These are phyloP conservation scores for Holcopasites calliopsidis DNA, from an alignment of 1,140 invertebrate species.

Conservation along the genomic window DNA sequence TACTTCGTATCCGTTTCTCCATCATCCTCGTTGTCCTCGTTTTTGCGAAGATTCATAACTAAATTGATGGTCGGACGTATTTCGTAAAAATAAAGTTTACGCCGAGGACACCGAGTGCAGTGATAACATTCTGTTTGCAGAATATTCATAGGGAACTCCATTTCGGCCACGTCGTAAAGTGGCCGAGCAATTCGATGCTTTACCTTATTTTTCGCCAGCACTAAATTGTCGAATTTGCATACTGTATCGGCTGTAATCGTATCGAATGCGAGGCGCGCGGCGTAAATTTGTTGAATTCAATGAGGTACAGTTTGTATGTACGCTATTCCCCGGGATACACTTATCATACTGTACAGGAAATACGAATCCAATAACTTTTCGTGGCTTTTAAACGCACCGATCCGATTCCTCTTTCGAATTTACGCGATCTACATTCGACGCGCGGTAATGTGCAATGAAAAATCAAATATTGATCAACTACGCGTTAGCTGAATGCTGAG, in stretches of 20 bases:
- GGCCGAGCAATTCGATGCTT: not conserved
- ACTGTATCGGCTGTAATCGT: conserved; percentile 25
- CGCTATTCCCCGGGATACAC: not conserved
- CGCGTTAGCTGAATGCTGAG: too few relatives aligned
- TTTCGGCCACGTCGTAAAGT: not conserved
- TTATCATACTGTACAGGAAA: conserved; percentile 2
- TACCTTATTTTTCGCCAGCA: conserved; percentile 12
- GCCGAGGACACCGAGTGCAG: not conserved
- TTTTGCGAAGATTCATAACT: not conserved
- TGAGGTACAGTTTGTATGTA: conserved; percentile 6
- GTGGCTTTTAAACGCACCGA: conserved; percentile 24
- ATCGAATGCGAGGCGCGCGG: not conserved
- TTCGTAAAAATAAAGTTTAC: too few relatives aligned
- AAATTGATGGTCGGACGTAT: not conserved
- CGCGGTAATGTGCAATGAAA: not conserved
- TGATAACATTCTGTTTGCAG: not conserved
- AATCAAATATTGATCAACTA: not conserved
- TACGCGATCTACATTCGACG: not conserved
- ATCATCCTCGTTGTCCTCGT: too few relatives aligned
- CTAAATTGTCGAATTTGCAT: conserved; percentile 26
- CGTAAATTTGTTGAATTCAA: conserved; percentile 41
- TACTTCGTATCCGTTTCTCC: conserved; percentile 9
- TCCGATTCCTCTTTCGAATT: conserved; percentile 7
- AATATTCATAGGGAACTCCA: not conserved
- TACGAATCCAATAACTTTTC: conserved; percentile 14